These are phyloP conservation scores for Tragelaphus scriptus DNA, from an alignment of 2,113 vertebrate genomes.

Conservation along the genomic window DNA sequence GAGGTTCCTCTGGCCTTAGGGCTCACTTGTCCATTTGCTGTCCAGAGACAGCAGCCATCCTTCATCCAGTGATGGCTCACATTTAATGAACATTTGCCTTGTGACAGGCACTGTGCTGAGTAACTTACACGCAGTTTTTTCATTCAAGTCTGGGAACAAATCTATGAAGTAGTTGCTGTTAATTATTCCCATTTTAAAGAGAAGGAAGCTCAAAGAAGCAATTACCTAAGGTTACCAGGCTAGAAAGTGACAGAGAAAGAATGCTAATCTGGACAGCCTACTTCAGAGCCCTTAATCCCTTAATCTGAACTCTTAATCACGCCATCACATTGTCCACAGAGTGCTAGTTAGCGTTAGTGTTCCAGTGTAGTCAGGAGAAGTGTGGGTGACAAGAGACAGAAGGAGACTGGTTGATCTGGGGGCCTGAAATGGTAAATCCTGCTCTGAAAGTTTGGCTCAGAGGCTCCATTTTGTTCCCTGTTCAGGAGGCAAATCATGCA, in stretches of 20 bases:
- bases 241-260: neutral
- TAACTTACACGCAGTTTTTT: neutral
- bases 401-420: neutral
- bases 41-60: neutral
- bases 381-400: neutral
- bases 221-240: neutral
- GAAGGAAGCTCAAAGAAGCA: slow-evolving; percentile 12
- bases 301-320: neutral
- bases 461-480: slow-evolving; percentile 43
- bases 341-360: neutral
- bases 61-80: neutral
- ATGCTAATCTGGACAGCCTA: neutral
- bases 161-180: neutral
- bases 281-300: neutral
- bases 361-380: neutral
- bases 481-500: slow-evolving; percentile 74
- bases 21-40: neutral
- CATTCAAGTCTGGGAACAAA: slow-evolving; percentile 2
- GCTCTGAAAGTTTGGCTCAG: slow-evolving; percentile 6
- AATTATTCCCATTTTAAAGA: slow-evolving; percentile 19
- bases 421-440: neutral
- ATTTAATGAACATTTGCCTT: neutral
- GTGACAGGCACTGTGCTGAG: neutral
- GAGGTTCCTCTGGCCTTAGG: neutral
- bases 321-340: neutral